These are phyloP conservation scores for Hemiscyllium ocellatum DNA, from an alignment of 2,113 vertebrate species.

Conservation along the genomic window DNA sequence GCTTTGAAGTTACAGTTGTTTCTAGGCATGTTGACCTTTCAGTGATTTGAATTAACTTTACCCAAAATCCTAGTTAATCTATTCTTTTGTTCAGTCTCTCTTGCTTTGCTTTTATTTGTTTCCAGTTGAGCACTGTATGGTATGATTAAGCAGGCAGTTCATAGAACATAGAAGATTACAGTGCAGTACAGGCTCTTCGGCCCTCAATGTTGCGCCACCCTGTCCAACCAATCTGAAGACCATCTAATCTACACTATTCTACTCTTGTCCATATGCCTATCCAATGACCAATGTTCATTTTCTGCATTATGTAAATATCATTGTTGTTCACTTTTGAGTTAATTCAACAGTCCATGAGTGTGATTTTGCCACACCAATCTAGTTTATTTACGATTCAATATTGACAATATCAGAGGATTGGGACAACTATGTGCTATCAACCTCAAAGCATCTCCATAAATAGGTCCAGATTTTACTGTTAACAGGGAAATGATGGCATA, in stretches of 20 bases:
- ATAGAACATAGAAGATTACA: no score
- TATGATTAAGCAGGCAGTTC: not conserved
- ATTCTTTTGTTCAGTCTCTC: not conserved
- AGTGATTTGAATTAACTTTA: not conserved
- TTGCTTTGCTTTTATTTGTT: not conserved
- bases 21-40: not conserved
- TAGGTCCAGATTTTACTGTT: not conserved
- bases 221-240: no score
- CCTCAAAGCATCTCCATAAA: not conserved
- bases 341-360: not conserved
- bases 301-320: no score
- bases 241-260: no score
- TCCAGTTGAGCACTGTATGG: not conserved
- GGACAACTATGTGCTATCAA: not conserved
- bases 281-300: constrained; percentile 11
- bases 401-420: not conserved
- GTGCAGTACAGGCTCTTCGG: no score
- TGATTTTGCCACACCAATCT: not conserved
- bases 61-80: not conserved
- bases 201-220: no score
- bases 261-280: no score
- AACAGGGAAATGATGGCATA: not conserved
- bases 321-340: not conserved
- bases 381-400: not conserved
- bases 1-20: not conserved